Evolutionary conservation across 1,140 invertebrate species (phyloP).

Genomic region (Stegodyphus dumicola): DNA sequence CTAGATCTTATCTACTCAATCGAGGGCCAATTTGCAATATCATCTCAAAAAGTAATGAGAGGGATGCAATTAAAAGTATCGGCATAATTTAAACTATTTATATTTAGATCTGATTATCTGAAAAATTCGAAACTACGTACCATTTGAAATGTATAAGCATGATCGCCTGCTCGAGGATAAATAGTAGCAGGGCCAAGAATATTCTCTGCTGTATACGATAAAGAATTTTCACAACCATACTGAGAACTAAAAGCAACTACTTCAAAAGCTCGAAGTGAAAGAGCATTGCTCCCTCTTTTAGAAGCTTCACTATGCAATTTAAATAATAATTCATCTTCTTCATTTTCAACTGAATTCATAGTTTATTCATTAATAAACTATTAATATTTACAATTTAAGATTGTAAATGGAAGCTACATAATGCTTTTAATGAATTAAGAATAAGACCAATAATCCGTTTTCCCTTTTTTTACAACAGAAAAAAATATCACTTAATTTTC

Average conservation of each 20-base stretch:
- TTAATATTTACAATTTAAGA: not conserved
- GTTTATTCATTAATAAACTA: not conserved
- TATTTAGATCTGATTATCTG: no score
- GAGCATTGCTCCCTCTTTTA: conserved; percentile 18
- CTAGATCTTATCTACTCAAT: no score
- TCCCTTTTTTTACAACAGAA: no score
- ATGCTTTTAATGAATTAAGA: not conserved
- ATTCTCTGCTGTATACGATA: conserved; percentile 88
- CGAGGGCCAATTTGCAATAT: no score
- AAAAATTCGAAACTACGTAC: conserved; percentile 69
- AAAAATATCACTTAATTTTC: no score
- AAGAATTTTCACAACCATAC: conserved; percentile 87
- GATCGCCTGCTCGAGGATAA: conserved; percentile 89
- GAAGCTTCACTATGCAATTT: conserved; percentile 2
- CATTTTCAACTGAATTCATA: conserved; percentile 10
- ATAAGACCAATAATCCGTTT: not conserved
- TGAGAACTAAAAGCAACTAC: conserved; percentile 88
- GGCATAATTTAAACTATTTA: no score
- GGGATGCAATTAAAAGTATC: no score
- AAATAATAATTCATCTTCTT: conserved; percentile 38
- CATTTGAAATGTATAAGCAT: conserved; percentile 88
- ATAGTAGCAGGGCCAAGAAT: conserved; percentile 83
- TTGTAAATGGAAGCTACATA: not conserved
- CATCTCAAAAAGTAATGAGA: no score
- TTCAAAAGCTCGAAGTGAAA: conserved; percentile 62